Evolutionary conservation across 1,140 invertebrate genomes (phyloP).

Genomic region (Aplysia californica): DNA sequence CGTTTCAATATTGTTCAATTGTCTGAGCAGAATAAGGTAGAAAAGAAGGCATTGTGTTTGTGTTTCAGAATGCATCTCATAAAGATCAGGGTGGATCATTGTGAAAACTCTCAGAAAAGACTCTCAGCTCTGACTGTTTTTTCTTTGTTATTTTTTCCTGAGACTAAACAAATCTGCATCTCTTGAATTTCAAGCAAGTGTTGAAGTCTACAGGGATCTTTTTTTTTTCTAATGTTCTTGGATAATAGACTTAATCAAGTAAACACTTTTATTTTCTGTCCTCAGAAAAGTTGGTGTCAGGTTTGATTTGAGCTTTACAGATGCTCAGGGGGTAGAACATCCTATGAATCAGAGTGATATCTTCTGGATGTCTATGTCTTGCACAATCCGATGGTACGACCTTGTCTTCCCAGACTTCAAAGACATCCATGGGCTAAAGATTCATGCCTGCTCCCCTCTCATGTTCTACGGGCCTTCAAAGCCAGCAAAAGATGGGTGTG

Average conservation of each 20-base stretch:
- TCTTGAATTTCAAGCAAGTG: too few relatives aligned
- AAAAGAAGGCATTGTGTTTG: too few relatives aligned
- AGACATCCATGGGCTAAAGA: constrained; percentile 31
- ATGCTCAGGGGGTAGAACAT: constrained; percentile 32
- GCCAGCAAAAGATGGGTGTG: constrained; percentile 44
- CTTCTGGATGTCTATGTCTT: constrained; percentile 43
- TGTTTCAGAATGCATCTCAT: too few relatives aligned
- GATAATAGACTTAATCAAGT: not conserved
- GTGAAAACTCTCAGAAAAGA: too few relatives aligned
- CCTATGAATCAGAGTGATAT: constrained; percentile 34
- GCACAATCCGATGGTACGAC: constrained; percentile 45
- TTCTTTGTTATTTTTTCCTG: too few relatives aligned
- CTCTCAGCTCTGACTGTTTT: too few relatives aligned
- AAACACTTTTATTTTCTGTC: constrained; percentile 14
- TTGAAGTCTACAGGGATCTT: too few relatives aligned
- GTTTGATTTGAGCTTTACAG: constrained; percentile 43
- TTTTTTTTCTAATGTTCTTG: too few relatives aligned
- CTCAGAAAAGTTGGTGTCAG: constrained; percentile 40
- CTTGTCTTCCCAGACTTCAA: constrained; percentile 37
- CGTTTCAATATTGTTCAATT: too few relatives aligned
- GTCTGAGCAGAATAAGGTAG: too few relatives aligned
- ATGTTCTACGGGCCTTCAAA: constrained; percentile 47
- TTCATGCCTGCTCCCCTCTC: constrained; percentile 48
- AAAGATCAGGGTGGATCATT: too few relatives aligned
- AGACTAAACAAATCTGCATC: too few relatives aligned